Evolutionary conservation across 2,113 vertebrate genomes (phyloP), one percentile per base, ranked within the genome.

Genomic region (Dicerorhinus sumatrensis): DNA sequence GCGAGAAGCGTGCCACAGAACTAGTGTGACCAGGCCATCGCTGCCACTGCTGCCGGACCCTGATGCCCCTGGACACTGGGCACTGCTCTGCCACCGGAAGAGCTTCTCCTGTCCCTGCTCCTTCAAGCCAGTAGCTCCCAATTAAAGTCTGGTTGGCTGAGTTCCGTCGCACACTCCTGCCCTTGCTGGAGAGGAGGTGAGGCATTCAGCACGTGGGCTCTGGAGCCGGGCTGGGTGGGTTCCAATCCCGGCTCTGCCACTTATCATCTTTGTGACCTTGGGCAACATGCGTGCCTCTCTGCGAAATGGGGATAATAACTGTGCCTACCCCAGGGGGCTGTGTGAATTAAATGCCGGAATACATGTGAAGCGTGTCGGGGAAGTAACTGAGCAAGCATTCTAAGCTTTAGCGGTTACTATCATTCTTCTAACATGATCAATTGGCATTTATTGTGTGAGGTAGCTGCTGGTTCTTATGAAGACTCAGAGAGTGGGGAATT

Each of bases 321-420:
- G 33, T 4, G 60, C 31, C 58, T 16, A 0, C 12, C 31, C 36
- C 5, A 5, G 3, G 3, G 16, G 16, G 39, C 1, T 33, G 21
- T 72, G 58, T 6, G 29, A 39, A 46, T 23, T 63, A 56, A 25
- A 51, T 3, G 31, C 39, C 46, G 25, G 56, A 20, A 42, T 4
- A 3, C 20, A 6, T 12, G 17, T 3, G 27, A 46, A 63, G 27
- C 5, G 2, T 1, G 10, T 42, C 1, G 0, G 36, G 70, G 39
- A 42, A 72, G 46, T 16, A 27, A 33, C 67, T n/a, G 77, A 48
- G 65, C 5, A 8, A 21, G 39, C 20, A 1, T n/a, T 70, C 73
- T 21, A 13, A 77, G 10, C 54, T 67, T 60, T 14, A 27, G 60
- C 33, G 27, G 4, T 83, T 18, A 39, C 48, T n/a, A 0, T 33